Evolutionary conservation across 2,797 vertebrate species (phyloP).

Genomic region (Urocyon cinereoargenteus): DNA sequence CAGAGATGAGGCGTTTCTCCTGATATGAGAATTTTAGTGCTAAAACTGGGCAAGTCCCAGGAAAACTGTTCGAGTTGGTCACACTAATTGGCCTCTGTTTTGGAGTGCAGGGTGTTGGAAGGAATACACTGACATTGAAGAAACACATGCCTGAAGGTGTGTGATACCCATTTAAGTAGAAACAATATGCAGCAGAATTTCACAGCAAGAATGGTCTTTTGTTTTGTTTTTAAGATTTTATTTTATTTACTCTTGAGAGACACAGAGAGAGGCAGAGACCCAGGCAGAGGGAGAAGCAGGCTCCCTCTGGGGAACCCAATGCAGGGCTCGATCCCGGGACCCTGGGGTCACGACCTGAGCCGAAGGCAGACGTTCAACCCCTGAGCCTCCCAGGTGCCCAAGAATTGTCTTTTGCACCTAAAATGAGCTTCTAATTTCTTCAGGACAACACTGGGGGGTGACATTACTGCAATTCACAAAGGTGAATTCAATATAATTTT

Average conservation of each 20-base stretch:
- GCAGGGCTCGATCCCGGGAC: too few relatives aligned
- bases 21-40: neutral
- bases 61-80: neutral
- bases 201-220: constrained; percentile 15
- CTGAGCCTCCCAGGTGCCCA: neutral
- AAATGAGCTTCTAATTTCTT: constrained; percentile 75
- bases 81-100: neutral
- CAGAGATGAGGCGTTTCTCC: neutral
- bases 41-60: neutral
- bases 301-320: too few relatives aligned
- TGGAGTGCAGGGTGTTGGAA: constrained; percentile 23
- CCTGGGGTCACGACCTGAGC: too few relatives aligned
- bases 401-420: constrained; percentile 67
- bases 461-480: constrained; percentile 66
- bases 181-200: constrained; percentile 65
- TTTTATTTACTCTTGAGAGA: too few relatives aligned
- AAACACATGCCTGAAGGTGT: neutral
- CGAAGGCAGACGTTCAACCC: too few relatives aligned
- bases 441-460: constrained; percentile 27
- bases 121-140: neutral
- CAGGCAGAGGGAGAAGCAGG: too few relatives aligned
- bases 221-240: too few relatives aligned
- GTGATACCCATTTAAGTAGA: constrained; percentile 73
- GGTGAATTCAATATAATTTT: constrained; percentile 75
- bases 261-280: too few relatives aligned